Evolutionary conservation across 2,888 invertebrate species (phyloP).

Genomic region (Fragum sueziense): DNA sequence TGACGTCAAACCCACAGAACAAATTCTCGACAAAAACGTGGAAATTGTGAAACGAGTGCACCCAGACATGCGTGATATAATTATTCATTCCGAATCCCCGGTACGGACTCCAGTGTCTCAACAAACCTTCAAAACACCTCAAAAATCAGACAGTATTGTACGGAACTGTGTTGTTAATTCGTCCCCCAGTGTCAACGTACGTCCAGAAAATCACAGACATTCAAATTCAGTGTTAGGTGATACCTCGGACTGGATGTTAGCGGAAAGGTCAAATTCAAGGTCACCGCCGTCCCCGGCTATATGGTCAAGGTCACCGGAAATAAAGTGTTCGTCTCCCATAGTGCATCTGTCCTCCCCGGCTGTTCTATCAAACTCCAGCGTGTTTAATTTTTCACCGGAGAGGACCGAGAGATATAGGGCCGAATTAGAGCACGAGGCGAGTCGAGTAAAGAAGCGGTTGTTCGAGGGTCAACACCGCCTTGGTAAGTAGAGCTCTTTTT

Average conservation of each 20-base stretch:
- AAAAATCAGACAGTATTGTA: conserved; percentile 31
- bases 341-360: conserved; percentile 30
- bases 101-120: background rate
- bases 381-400: conserved; percentile 56
- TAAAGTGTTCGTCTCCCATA: conserved; percentile 19
- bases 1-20: conserved; percentile 1
- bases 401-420: conserved; percentile 44
- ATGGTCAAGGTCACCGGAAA: conserved; percentile 40
- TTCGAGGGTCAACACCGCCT: conserved; percentile 52
- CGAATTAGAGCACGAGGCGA: conserved; percentile 41
- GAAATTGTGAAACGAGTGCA: conserved; percentile 46
- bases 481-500: too few species aligned
- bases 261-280: conserved; percentile 63
- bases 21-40: background rate
- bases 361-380: conserved; percentile 22
- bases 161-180: background rate
- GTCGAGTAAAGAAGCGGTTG: conserved; percentile 48
- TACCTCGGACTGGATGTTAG: conserved; percentile 67
- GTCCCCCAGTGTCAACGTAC: conserved; percentile 15
- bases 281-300: conserved; percentile 60
- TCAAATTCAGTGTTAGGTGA: conserved; percentile 52
- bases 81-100: conserved; percentile 43
- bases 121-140: conserved; percentile 44
- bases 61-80: conserved; percentile 43
- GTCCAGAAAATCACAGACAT: conserved; percentile 25